Percentiles rank a stretch among this genome's conserved stretches.
These are phyloP conservation scores for Drosophila neutralis DNA, from an alignment of 2,888 invertebrate species.

Conservation along the genomic window DNA sequence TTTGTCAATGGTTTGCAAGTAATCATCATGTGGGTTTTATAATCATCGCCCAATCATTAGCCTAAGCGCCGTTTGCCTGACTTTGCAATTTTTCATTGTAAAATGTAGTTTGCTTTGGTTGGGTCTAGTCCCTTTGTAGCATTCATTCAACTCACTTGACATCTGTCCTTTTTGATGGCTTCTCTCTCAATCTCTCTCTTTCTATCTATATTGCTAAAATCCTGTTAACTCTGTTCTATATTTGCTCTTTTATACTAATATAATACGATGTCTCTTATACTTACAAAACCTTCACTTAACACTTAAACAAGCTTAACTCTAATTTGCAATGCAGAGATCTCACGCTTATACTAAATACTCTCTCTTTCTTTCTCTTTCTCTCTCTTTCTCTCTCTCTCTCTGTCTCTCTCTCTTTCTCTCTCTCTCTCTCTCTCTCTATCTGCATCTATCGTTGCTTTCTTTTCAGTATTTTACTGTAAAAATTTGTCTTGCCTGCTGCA, in stretches of 20 bases:
- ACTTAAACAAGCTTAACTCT: background rate
- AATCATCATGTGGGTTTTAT: constrained; percentile 26
- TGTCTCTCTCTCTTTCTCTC: no score
- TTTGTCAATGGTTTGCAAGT: constrained; percentile 24
- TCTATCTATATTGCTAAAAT: background rate
- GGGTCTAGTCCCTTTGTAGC: constrained; percentile 17
- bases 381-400: background rate
- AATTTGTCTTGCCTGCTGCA: background rate
- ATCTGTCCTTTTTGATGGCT: constrained; percentile 30
- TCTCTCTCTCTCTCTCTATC: background rate
- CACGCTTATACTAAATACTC: background rate
- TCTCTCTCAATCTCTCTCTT: background rate
- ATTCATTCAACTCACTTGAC: constrained; percentile 39
- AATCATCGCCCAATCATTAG: constrained; percentile 41
- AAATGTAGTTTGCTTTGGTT: background rate
- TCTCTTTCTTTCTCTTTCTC: background rate
- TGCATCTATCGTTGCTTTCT: background rate
- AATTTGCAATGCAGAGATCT: background rate
- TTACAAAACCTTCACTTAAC: background rate
- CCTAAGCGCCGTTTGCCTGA: constrained; percentile 24
- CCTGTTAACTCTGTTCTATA: background rate
- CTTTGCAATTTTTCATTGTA: constrained; percentile 20
- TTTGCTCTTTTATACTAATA: background rate
- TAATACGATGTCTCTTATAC: background rate
- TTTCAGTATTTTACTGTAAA: background rate